Evolutionary conservation across 2,888 invertebrate genomes (phyloP), one percentile per base, ranked within the genome.

Genomic region (Syrphus vitripennis): DNA sequence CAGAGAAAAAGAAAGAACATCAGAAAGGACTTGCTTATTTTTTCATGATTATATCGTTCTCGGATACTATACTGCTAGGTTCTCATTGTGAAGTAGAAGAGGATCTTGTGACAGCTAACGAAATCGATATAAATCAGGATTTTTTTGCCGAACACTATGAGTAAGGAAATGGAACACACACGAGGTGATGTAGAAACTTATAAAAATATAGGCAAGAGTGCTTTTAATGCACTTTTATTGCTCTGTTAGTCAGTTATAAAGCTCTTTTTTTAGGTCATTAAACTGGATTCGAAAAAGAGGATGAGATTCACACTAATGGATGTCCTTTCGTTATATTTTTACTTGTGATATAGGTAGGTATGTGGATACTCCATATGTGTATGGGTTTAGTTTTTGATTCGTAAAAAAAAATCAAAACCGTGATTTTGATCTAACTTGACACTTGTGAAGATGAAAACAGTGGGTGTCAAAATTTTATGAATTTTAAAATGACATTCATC

Each of bases 61-160:
- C 10, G 29, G n/a, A n/a, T n/a, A n/a, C n/a, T n/a, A n/a, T n/a
- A n/a, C n/a, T n/a, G n/a, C n/a, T n/a, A n/a, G n/a, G n/a, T n/a
- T 40, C n/a, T 61, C 40, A 42, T 26, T 29, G 26, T 19, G 21
- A 72, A 6, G 21, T 16, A 16, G 1, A 0, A 29, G 2, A 14
- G 42, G 55, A 72, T 65, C 40, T 26, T 65, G 45, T 48, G 65
- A 45, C 72, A 31, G 3, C 26, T 1, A 59, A 59, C 34, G 21
- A 61, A 74, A 75, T 69, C 69, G 69, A 75, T 76, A 76, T 70
- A 70, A 81, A 81, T 76, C 61, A 69, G 81, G 67, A 61, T 69
- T 55, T 75, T 75, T 75, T 24, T 12, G 7, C 24, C 21, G 37
- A 40, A 34, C 26, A 14, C n/a, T n/a, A n/a, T n/a, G n/a, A n/a